These are phyloP conservation scores for Anorthoa munda DNA, from an alignment of 2,888 invertebrate genomes.

Conservation along the genomic window DNA sequence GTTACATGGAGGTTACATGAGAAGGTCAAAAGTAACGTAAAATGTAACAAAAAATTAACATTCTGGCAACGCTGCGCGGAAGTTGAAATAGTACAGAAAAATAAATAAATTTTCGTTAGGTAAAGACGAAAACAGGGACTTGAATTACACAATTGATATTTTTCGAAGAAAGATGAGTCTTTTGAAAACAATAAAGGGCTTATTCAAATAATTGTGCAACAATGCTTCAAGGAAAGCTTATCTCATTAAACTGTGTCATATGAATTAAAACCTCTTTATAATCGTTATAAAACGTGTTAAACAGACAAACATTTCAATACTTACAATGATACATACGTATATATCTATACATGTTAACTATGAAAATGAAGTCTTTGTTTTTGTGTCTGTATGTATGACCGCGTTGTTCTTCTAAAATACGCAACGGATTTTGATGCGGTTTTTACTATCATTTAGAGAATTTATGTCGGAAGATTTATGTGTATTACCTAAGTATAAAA, in stretches of 20 bases:
- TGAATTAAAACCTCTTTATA: conserved; percentile 27
- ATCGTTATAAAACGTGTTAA: conserved; percentile 19
- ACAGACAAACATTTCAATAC: conserved; percentile 28
- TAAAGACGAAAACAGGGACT: background rate
- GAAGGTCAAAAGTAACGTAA: too few species aligned
- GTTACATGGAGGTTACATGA: too few species aligned
- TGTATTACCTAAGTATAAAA: background rate
- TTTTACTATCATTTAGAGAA: background rate
- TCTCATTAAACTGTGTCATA: conserved; percentile 18
- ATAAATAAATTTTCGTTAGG: conserved; percentile 5
- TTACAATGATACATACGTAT: conserved; percentile 2
- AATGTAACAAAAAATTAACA: too few species aligned
- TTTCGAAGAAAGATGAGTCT: conserved; percentile 14
- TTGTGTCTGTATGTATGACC: background rate
- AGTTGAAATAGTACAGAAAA: conserved; percentile 15
- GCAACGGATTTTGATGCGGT: background rate
- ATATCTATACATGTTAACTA: background rate
- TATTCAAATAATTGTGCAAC: conserved; percentile 15
- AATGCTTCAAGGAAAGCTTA: conserved; percentile 17
- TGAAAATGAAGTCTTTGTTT: background rate
- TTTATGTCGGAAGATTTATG: background rate
- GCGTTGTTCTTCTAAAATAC: background rate
- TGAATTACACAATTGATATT: background rate
- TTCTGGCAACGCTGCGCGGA: background rate
- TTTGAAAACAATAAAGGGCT: conserved; percentile 9